Percentiles rank a stretch among this genome's conserved stretches.
These are phyloP conservation scores for Microcebus jonahi DNA, from an alignment of 2,113 vertebrate species.

Conservation along the genomic window DNA sequence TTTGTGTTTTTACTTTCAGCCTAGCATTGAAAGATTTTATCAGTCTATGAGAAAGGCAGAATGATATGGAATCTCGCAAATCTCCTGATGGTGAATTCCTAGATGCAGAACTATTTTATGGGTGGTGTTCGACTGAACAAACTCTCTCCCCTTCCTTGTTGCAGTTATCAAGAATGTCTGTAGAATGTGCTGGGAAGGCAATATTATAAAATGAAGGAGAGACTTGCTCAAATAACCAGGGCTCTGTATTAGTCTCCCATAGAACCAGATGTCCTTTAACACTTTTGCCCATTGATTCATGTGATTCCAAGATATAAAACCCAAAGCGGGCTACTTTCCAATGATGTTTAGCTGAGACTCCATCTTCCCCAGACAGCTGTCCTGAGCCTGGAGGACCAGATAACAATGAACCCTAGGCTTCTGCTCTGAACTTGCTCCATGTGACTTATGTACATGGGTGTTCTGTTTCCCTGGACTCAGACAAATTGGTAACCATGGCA, in stretches of 20 bases:
- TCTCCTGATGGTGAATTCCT: background rate
- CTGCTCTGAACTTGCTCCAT: background rate
- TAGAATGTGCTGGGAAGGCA: background rate
- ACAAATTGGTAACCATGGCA: background rate
- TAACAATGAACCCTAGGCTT: background rate
- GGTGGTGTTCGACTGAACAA: accelerated
- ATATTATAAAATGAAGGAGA: background rate
- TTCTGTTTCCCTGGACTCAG: background rate
- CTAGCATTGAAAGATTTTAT: background rate
- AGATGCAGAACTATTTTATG: background rate
- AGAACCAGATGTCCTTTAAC: background rate
- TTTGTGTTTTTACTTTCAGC: background rate
- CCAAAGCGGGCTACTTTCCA: accelerated
- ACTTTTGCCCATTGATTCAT: background rate
- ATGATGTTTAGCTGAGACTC: background rate
- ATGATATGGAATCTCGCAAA: background rate
- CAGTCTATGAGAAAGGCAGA: background rate
- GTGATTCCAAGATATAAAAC: background rate
- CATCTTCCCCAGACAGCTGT: background rate
- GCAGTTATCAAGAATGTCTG: background rate
- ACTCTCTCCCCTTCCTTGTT: background rate
- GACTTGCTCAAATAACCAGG: no score
- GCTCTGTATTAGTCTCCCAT: background rate
- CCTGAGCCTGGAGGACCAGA: accelerated
- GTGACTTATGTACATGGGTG: no score